Evolutionary conservation across 1,140 invertebrate species (phyloP).

Genomic region (Melipona quadrifasciata): DNA sequence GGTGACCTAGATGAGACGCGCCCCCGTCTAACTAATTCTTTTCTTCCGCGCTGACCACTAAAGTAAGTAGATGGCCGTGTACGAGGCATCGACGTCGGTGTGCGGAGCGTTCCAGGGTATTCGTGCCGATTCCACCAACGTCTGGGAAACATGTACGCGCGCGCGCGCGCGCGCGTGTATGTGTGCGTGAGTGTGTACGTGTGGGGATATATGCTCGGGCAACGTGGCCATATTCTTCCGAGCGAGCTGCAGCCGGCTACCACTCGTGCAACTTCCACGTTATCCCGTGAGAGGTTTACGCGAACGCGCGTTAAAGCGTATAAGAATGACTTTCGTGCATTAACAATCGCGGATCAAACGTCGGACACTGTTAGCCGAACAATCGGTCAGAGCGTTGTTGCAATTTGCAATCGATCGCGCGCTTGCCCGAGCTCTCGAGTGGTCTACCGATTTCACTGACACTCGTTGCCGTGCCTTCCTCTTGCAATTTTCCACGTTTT

Average conservation of each 20-base stretch:
- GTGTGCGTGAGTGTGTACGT: neutral
- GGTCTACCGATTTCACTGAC: neutral
- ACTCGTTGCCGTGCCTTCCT: neutral
- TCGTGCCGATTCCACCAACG: neutral
- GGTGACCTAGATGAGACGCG: constrained; percentile 81
- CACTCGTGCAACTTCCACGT: constrained; percentile 40
- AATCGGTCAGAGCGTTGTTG: neutral
- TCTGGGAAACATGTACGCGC: constrained; percentile 14
- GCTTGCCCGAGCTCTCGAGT: too few relatives aligned
- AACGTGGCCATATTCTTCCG: constrained; percentile 53
- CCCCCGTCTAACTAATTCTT: constrained; percentile 81
- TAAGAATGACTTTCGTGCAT: constrained; percentile 4
- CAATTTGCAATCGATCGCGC: constrained; percentile 14
- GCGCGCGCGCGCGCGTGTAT: neutral
- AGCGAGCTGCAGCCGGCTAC: constrained; percentile 7
- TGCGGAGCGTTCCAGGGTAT: constrained; percentile 28
- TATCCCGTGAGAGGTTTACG: constrained; percentile 54
- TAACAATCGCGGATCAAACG: constrained; percentile 16
- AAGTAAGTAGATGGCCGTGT: constrained; percentile 81
- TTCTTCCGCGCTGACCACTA: constrained; percentile 80
- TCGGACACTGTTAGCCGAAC: constrained; percentile 6
- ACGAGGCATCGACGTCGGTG: constrained; percentile 55
- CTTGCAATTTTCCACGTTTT: too few relatives aligned
- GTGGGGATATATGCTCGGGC: constrained; percentile 18
- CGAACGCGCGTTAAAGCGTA: constrained; percentile 31